Base-by-base conservation (phyloP, 2,113 vertebrate genomes). In the Pseudorasbora parva region DNA sequence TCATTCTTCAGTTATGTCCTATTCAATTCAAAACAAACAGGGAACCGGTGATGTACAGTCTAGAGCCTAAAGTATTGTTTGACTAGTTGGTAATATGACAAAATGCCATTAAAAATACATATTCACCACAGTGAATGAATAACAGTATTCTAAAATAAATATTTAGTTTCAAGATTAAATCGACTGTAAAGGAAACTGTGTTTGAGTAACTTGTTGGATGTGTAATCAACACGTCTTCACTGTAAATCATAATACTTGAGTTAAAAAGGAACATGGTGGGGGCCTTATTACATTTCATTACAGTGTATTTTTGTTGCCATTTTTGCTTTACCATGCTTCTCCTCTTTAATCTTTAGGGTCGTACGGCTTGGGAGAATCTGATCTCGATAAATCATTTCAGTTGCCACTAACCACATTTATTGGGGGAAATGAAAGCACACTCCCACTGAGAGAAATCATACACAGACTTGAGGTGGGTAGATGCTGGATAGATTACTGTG, bases 371-470 rank as follows among this genome's bases (percentile, higher is more conserved):
- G 91, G 95, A 1, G 96, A 97, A 88, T 96, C 95, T 11, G 96
- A 97, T 87, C 92, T 98, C 8, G 96, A 96, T 89, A 96, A 96
- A 84, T 94, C 95, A 77, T 98, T 98, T 91, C 97, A 94, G 75
- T 92, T 97, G 86, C 97, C 97, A 59, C 94, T 94, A 7, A 98
- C 97, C 79, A 96, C 96, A 12, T 98, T 98, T 93, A 98, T 97
- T 25, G 96, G 96, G 21, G 97, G 97, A 73, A 95, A 92, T 4
- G 94, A 95, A 64, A 91, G 93, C 0, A 96, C 95, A 4, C 95
- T 98, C 69, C 95, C 96, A 0, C 95, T 98, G 19, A 93, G 94
- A 47, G 97, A 98, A 89, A 98, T 98, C 91, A 97, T 98, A 91
- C 94, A 91, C 14, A 93, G 97, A 64, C 93, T 97, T 43, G 96